Percentiles rank a stretch among this genome's conserved stretches.
Conservation (phyloP, 1,140 invertebrate genomes). For the Cyphomyrmex costatus region DNA sequence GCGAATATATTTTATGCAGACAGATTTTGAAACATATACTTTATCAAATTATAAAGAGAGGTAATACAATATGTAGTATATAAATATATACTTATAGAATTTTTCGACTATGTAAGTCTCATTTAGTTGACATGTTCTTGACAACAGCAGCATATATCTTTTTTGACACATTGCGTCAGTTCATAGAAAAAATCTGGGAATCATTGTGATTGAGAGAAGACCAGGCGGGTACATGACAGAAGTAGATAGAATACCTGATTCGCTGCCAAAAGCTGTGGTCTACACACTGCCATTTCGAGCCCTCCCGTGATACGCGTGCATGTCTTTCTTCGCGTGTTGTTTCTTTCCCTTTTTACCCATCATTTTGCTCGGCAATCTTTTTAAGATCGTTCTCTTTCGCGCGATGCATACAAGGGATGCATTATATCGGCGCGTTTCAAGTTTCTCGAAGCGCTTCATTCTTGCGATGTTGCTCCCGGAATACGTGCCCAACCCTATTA, state of each 20-base stretch:
- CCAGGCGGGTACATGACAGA: slow-evolving; percentile 78
- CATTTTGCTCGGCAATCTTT: slow-evolving; percentile 30
- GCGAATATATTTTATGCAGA: background rate
- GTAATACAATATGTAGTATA: too few relatives aligned
- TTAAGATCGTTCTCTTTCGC: slow-evolving; percentile 26
- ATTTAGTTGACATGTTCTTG: slow-evolving; percentile 16
- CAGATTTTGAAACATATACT: background rate
- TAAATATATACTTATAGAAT: background rate
- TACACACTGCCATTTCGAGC: slow-evolving; percentile 79
- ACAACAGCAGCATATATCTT: slow-evolving; percentile 38
- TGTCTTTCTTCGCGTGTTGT: slow-evolving; percentile 74
- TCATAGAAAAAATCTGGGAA: slow-evolving; percentile 47
- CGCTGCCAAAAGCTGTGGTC: slow-evolving; percentile 80
- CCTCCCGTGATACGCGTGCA: slow-evolving; percentile 78
- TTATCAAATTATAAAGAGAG: background rate
- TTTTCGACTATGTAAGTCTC: background rate
- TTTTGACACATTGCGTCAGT: slow-evolving; percentile 71
- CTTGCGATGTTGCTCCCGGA: background rate
- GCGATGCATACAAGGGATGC: slow-evolving; percentile 48
- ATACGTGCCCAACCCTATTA: slow-evolving; percentile 39
- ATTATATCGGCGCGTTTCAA: slow-evolving; percentile 65
- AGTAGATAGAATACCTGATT: slow-evolving; percentile 82
- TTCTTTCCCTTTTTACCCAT: slow-evolving; percentile 54
- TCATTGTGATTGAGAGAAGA: slow-evolving; percentile 82
- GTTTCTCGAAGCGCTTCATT: slow-evolving; percentile 59